These are phyloP conservation scores for Chaetura pelagica DNA, from an alignment of 2,113 vertebrate genomes.

Conservation along the genomic window DNA sequence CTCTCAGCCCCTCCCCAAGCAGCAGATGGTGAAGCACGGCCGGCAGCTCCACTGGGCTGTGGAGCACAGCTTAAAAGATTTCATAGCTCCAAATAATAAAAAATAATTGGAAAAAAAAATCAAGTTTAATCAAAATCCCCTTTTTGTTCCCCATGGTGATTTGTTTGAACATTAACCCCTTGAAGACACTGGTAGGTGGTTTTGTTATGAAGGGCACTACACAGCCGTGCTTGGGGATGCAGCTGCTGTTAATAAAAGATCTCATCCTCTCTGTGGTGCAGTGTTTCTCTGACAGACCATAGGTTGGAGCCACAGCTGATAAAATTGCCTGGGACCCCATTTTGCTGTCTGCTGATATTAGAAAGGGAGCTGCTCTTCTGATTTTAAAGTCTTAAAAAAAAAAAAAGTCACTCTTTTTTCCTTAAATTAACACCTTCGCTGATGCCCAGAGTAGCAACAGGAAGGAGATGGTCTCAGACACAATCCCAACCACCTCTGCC, in stretches of 20 bases:
- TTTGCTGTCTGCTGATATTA: not conserved
- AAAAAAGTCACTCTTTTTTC: not conserved
- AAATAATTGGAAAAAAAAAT: not conserved
- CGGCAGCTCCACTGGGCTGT: not conserved
- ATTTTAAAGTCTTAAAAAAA: not conserved
- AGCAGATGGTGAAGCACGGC: not conserved
- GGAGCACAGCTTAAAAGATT: not conserved
- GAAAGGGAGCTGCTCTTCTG: not conserved
- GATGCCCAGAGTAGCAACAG: not conserved
- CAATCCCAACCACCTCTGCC: not conserved
- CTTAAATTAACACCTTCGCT: accelerated
- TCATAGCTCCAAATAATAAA: not conserved
- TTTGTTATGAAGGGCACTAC: not conserved
- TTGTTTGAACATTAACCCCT: not conserved
- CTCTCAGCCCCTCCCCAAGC: not conserved
- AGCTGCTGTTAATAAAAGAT: not conserved
- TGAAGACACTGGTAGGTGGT: not conserved
- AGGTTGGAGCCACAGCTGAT: not conserved
- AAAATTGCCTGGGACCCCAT: not conserved
- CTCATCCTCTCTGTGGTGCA: not conserved
- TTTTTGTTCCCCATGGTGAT: not conserved
- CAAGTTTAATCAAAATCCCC: not conserved
- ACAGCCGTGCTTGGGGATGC: accelerated
- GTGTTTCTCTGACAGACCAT: accelerated
- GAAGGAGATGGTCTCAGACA: not conserved